Conservation (phyloP, 2,888 invertebrate genomes). For the Volucella bombylans region DNA sequence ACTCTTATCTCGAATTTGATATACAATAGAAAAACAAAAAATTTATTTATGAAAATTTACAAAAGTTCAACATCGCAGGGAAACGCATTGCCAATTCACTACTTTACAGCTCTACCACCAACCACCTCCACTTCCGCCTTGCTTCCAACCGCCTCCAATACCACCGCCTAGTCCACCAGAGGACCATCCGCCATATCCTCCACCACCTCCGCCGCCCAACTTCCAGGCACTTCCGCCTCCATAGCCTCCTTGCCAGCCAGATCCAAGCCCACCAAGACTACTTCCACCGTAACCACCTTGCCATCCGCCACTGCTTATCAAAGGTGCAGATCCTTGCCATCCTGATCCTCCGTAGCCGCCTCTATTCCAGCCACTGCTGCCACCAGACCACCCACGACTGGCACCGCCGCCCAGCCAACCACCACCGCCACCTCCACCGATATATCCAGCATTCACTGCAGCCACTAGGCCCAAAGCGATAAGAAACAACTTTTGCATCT, state of each 20-base stretch:
- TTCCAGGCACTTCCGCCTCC: constrained; percentile 70
- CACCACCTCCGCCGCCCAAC: constrained; percentile 43
- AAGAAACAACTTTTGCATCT: constrained; percentile 72
- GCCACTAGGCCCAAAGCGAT: constrained; percentile 65
- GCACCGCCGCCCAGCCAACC: constrained; percentile 75
- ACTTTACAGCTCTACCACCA: constrained; percentile 54
- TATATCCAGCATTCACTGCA: constrained; percentile 58
- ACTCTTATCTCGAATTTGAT: neutral
- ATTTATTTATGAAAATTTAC: too few species aligned
- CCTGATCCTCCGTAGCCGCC: constrained; percentile 13
- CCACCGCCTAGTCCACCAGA: constrained; percentile 68
- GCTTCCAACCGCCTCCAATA: constrained; percentile 61
- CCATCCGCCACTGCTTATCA: constrained; percentile 58
- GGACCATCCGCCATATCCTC: constrained; percentile 45
- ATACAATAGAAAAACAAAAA: too few species aligned
- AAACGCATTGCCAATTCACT: neutral
- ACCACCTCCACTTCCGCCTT: constrained; percentile 53
- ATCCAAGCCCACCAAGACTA: constrained; percentile 52
- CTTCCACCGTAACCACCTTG: constrained; percentile 55
- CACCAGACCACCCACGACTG: constrained; percentile 66
- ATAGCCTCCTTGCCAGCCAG: constrained; percentile 58
- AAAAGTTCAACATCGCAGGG: too few species aligned
- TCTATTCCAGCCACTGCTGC: constrained; percentile 75
- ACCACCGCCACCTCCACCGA: constrained; percentile 53
- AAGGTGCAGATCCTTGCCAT: constrained; percentile 33